These are phyloP conservation scores for Erannis defoliaria DNA, from an alignment of 2,888 invertebrate genomes.

Conservation along the genomic window DNA sequence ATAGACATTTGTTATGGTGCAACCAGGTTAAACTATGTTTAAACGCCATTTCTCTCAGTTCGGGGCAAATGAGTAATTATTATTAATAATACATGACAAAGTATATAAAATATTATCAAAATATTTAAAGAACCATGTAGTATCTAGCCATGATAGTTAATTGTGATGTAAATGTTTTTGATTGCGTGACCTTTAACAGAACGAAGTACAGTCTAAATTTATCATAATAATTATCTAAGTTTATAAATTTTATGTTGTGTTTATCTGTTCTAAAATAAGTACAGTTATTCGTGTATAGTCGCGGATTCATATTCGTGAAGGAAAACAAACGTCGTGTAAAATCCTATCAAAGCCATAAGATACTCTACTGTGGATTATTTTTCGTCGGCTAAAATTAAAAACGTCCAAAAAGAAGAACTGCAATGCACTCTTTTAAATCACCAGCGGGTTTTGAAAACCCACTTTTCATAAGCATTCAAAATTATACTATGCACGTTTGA, in stretches of 20 bases:
- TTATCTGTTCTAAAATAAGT: no score
- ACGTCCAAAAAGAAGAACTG: conserved; percentile 9
- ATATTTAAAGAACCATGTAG: background rate
- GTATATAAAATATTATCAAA: no score
- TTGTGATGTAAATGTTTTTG: background rate
- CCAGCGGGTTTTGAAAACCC: conserved; percentile 5
- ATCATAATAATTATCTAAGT: no score
- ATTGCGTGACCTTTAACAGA: background rate
- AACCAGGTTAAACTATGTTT: no score
- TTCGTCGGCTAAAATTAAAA: background rate
- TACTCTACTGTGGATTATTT: background rate
- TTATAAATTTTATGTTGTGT: no score
- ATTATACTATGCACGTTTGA: conserved; percentile 42
- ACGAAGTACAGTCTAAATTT: background rate
- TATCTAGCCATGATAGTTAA: background rate
- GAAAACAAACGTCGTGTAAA: no score
- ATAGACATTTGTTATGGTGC: no score
- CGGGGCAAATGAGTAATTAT: no score
- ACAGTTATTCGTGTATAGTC: no score
- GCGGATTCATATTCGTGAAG: no score
- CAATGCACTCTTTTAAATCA: conserved; percentile 29
- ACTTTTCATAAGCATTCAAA: conserved; percentile 15
- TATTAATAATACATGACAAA: no score
- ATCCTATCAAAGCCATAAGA: background rate
- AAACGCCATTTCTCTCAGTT: no score